These are phyloP conservation scores for Clamator glandarius DNA, from an alignment of 2,797 vertebrate genomes.

Conservation along the genomic window DNA sequence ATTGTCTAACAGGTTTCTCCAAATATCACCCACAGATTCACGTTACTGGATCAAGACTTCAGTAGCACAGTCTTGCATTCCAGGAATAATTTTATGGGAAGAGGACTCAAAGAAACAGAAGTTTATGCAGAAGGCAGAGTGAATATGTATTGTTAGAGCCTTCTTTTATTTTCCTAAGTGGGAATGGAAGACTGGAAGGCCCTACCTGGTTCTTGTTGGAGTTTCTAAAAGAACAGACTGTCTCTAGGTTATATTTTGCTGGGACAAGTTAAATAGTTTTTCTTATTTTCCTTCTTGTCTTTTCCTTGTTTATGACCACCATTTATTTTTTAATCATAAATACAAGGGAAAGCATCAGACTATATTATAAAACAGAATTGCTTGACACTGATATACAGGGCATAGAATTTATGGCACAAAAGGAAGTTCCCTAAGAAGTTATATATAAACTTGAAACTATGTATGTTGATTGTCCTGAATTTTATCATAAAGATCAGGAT, in stretches of 20 bases:
- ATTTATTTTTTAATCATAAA: conserved; percentile 3
- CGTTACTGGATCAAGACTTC: background rate
- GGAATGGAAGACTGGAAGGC: background rate
- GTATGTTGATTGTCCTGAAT: background rate
- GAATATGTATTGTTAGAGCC: background rate
- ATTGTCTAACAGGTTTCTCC: background rate
- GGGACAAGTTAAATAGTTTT: background rate
- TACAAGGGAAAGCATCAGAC: background rate
- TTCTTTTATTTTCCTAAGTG: background rate
- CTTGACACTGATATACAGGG: background rate
- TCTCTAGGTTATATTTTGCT: background rate
- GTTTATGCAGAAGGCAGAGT: background rate
- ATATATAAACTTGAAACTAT: background rate
- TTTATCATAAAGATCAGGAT: background rate
- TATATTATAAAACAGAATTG: background rate
- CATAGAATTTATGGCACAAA: background rate
- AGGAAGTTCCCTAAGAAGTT: background rate
- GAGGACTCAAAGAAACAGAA: background rate
- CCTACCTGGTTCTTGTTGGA: background rate
- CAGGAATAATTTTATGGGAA: background rate
- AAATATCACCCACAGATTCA: background rate
- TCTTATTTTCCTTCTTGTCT: background rate
- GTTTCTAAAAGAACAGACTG: background rate
- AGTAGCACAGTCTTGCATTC: background rate
- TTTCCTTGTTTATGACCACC: background rate